A percentile compares a stretch with the other conserved stretches of the same genome.
These are phyloP conservation scores for Pseudomugil tenellus DNA, from an alignment of 2,797 vertebrate genomes.

Conservation along the genomic window DNA sequence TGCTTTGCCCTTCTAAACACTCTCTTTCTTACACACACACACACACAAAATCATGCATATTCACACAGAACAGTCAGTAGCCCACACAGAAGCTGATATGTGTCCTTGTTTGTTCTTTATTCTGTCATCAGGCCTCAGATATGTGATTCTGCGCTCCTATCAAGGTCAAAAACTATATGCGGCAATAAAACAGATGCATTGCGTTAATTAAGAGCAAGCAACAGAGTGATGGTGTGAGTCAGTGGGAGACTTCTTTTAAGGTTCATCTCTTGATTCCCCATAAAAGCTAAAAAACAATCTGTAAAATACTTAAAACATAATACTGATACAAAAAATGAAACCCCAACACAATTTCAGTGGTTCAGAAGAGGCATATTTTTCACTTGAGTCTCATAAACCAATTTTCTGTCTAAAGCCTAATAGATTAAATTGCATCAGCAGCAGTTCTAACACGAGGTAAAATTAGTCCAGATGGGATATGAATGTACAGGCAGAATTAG, in stretches of 20 bases:
- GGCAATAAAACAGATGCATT: not conserved
- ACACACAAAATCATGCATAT: conserved; percentile 9
- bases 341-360: not conserved
- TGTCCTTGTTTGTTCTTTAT: conserved; percentile 50
- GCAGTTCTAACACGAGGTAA: conserved; percentile 24
- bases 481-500: conserved; percentile 28
- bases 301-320: not conserved
- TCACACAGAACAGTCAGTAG: conserved; percentile 19
- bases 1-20: conserved; percentile 55
- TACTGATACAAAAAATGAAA: not conserved
- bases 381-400: conserved; percentile 1
- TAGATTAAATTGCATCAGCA: conserved; percentile 28
- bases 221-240: not conserved
- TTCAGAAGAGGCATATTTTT: not conserved
- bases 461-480: conserved; percentile 40
- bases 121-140: conserved; percentile 35
- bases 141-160: conserved; percentile 13
- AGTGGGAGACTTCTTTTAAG: not conserved
- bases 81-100: conserved; percentile 32
- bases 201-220: conserved; percentile 41
- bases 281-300: conserved; percentile 1
- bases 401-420: conserved; percentile 11
- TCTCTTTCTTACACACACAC: conserved; percentile 5
- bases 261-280: not conserved
- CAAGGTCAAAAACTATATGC: conserved; percentile 46